Evolutionary conservation across 1,140 invertebrate species (phyloP).

Genomic region (Drosophila mauritiana): DNA sequence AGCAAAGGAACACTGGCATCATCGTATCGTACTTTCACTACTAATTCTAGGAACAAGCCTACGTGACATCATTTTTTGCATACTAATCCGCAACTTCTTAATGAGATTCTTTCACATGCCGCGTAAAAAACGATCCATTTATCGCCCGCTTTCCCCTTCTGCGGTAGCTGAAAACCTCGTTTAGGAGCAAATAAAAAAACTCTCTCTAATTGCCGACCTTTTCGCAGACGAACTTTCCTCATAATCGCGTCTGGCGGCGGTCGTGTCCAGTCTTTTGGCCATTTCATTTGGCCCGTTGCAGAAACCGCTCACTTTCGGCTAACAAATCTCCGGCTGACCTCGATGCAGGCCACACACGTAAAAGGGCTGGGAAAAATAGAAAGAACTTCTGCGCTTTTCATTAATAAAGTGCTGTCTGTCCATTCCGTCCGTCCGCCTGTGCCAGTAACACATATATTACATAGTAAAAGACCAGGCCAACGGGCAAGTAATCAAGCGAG

Average conservation of each 20-base stretch:
- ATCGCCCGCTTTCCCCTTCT: slow-evolving; percentile 14
- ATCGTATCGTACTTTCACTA: not conserved
- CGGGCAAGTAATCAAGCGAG: slow-evolving; percentile 31
- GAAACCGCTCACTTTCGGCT: slow-evolving; percentile 58
- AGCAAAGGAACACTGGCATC: not conserved
- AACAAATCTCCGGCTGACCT: slow-evolving; percentile 51
- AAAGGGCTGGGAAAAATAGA: slow-evolving; percentile 35
- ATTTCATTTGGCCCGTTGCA: slow-evolving; percentile 55
- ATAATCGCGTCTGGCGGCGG: slow-evolving; percentile 12
- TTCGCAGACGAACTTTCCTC: slow-evolving; percentile 31
- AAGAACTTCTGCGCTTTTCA: slow-evolving; percentile 78
- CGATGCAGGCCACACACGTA: slow-evolving; percentile 66
- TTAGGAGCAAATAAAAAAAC: slow-evolving; percentile 8
- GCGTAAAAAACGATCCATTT: slow-evolving; percentile 1
- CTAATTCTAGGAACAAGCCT: not conserved
- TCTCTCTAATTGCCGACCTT: slow-evolving; percentile 43
- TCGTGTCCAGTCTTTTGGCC: slow-evolving; percentile 31
- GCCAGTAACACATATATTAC: slow-evolving; percentile 73
- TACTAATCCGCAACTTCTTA: slow-evolving; percentile 1
- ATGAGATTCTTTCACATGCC: slow-evolving; percentile 31
- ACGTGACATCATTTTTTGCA: slow-evolving; percentile 9
- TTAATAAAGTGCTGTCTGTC: slow-evolving; percentile 65
- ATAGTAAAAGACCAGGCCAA: slow-evolving; percentile 43
- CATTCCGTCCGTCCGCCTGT: slow-evolving; percentile 28
- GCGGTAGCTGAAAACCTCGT: slow-evolving; percentile 12